A percentile compares a stretch with the other conserved stretches of the same genome.
These are phyloP conservation scores for Macropodus opercularis DNA, from an alignment of 2,797 vertebrate genomes.

Conservation along the genomic window DNA sequence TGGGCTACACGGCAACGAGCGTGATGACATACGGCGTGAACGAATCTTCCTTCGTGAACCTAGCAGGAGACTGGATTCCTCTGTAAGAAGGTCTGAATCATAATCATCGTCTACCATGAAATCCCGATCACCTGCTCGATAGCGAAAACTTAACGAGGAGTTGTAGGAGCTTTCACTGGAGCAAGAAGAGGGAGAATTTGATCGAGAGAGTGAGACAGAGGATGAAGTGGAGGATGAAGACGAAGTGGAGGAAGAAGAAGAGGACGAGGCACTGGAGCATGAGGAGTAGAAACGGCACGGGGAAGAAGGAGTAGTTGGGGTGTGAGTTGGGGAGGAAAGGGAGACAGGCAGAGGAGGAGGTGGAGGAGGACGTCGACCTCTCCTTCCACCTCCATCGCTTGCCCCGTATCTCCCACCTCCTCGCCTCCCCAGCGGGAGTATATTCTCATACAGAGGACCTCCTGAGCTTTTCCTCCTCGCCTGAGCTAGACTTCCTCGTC, in stretches of 20 bases:
- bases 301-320: constrained; percentile 80
- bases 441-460: constrained; percentile 84
- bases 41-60: constrained; percentile 75
- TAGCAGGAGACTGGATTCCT: constrained; percentile 85
- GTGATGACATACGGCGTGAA: constrained; percentile 80
- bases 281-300: constrained; percentile 77
- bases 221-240: constrained; percentile 81
- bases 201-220: constrained; percentile 79
- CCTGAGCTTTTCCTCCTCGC: constrained; percentile 85
- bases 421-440: constrained; percentile 82
- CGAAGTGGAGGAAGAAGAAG: constrained; percentile 76
- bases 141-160: constrained; percentile 81
- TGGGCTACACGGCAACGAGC: constrained; percentile 81
- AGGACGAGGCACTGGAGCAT: constrained; percentile 77
- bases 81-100: constrained; percentile 82
- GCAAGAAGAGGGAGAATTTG: constrained; percentile 80
- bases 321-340: constrained; percentile 80
- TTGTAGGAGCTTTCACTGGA: constrained; percentile 78
- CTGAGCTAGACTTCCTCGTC: constrained; percentile 82
- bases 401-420: constrained; percentile 79
- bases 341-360: constrained; percentile 77
- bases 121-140: constrained; percentile 74
- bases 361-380: constrained; percentile 76
- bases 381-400: constrained; percentile 73
- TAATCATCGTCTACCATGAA: constrained; percentile 73